Percentiles rank a stretch among this genome's conserved stretches.
phyloP scores from a whole-genome alignment of 2,113 vertebrate genomes.

The Seriola aureovittata region DNA sequence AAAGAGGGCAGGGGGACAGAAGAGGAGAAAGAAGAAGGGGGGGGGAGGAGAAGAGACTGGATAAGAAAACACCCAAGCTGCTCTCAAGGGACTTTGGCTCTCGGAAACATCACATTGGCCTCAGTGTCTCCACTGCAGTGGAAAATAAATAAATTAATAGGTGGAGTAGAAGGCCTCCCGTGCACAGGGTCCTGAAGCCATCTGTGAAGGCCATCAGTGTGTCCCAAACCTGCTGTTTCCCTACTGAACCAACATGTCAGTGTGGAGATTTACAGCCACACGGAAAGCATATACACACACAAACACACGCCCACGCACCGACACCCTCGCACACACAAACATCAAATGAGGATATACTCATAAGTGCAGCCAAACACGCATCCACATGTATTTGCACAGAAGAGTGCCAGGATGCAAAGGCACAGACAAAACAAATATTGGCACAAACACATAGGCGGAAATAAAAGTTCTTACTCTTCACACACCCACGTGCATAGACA shows the following conservation, averaged over 20 bases:
- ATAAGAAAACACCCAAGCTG: slow-evolving; percentile 68
- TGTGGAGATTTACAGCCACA: slow-evolving; percentile 74
- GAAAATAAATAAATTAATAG: slow-evolving; percentile 83
- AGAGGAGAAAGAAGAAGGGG: slow-evolving; percentile 28
- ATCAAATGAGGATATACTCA: slow-evolving; percentile 43
- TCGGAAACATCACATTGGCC: slow-evolving; percentile 80
- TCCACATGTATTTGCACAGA: slow-evolving; percentile 19
- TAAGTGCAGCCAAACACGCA: slow-evolving; percentile 47
- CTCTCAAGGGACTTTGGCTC: slow-evolving; percentile 54
- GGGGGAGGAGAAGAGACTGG: slow-evolving; percentile 17
- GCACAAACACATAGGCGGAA: slow-evolving; percentile 32
- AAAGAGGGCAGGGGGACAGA: slow-evolving; percentile 40
- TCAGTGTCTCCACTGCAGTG: slow-evolving; percentile 73
- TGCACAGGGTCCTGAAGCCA: slow-evolving; percentile 72
- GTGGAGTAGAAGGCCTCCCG: slow-evolving; percentile 67
- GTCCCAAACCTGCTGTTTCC: slow-evolving; percentile 80
- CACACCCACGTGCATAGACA: slow-evolving; percentile 27
- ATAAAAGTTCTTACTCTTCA: slow-evolving; percentile 10
- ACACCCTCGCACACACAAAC: slow-evolving; percentile 31
- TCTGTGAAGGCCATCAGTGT: slow-evolving; percentile 81
- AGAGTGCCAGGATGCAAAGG: slow-evolving; percentile 26
- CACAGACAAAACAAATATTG: slow-evolving; percentile 51
- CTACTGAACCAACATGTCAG: slow-evolving; percentile 81
- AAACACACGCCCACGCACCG: slow-evolving; percentile 8
- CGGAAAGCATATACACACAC: slow-evolving; percentile 54